Conservation (phyloP, 1,140 invertebrate species). For the Tetramorium parvispinum region DNA sequence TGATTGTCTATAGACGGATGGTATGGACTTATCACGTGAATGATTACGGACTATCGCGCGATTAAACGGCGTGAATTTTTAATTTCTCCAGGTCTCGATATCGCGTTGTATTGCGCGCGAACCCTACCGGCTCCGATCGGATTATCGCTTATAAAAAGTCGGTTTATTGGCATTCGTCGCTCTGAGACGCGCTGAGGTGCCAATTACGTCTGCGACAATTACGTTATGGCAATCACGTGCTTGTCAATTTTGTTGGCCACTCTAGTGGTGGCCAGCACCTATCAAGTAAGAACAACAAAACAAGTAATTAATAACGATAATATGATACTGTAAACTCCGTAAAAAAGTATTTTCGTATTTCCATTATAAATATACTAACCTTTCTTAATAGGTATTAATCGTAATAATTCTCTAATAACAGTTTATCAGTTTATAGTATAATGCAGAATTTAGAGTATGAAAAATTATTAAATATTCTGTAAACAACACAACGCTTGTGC, state of each 20-base stretch:
- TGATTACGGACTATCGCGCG: background rate
- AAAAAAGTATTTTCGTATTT: background rate
- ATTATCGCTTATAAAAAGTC: slow-evolving; percentile 42
- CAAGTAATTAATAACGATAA: background rate
- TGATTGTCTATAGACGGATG: background rate
- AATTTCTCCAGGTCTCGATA: background rate
- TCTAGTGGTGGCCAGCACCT: background rate
- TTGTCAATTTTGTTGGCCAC: slow-evolving; percentile 20
- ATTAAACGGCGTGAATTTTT: background rate
- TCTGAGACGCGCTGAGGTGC: background rate
- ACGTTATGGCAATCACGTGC: background rate
- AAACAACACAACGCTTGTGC: background rate
- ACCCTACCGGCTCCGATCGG: background rate
- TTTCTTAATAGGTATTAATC: background rate
- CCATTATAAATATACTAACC: background rate
- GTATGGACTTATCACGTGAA: background rate
- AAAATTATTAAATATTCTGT: slow-evolving; percentile 4
- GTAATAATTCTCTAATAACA: background rate
- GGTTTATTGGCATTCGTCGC: slow-evolving; percentile 20
- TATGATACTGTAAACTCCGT: background rate
- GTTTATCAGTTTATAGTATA: background rate
- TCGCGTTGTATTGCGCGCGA: background rate
- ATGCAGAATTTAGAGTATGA: background rate
- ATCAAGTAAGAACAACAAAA: slow-evolving; percentile 29
- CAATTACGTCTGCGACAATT: background rate